These are phyloP conservation scores for Lagopus leucura DNA, from an alignment of 2,113 vertebrate genomes.

Conservation along the genomic window DNA sequence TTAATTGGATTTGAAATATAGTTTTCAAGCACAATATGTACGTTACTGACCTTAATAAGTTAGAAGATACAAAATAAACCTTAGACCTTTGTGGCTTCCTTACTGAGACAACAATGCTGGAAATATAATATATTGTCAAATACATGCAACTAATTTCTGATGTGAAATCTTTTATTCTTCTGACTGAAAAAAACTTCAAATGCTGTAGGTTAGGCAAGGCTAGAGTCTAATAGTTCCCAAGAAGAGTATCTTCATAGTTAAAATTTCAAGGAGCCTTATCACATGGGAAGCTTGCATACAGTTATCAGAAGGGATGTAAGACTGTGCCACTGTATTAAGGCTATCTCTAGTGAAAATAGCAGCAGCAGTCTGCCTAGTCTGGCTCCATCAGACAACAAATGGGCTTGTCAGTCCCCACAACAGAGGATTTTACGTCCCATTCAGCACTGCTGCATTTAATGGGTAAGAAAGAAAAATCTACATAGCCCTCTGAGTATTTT, in stretches of 20 bases:
- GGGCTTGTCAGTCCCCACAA: not conserved
- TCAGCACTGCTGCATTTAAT: not conserved
- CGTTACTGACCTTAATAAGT: not conserved
- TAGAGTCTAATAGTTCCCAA: not conserved
- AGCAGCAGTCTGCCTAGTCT: not conserved
- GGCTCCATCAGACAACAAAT: not conserved
- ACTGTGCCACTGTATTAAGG: not conserved
- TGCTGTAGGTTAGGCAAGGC: not conserved
- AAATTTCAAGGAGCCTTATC: not conserved
- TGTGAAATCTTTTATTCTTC: not conserved
- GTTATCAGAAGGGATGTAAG: not conserved
- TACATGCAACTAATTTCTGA: not conserved
- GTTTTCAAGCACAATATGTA: not conserved
- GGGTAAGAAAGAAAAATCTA: not conserved
- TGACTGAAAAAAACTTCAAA: not conserved
- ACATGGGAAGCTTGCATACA: not conserved
- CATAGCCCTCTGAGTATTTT: not conserved
- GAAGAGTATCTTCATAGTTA: not conserved
- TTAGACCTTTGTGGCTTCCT: not conserved
- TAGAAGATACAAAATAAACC: not conserved
- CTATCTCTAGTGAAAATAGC: not conserved
- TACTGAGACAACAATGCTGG: not conserved
- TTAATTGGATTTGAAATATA: not conserved
- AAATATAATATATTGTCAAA: not conserved
- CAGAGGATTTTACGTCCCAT: not conserved